Base-by-base conservation (phyloP, 2,888 invertebrate species). In the Eupithecia tripunctaria region DNA sequence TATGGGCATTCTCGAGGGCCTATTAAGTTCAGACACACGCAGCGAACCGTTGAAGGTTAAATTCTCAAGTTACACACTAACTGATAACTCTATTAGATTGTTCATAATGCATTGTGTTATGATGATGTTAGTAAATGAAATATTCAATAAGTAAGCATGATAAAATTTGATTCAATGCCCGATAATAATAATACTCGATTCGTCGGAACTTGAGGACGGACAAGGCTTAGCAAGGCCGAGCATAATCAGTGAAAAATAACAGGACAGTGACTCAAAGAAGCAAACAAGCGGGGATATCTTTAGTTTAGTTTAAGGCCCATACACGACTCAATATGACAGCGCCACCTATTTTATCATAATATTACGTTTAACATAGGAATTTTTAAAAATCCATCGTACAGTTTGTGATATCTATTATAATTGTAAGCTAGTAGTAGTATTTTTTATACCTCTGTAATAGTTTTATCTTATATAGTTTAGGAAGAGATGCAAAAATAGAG, bases 11-110 rank as follows among this genome's bases (percentile, higher is more conserved):
- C 82, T 82, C 76, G 82, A 84, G 83, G 82, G 83, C 79, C 83
- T 85, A 85, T 84, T 86, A 83, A 84, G 85, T 86, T 86, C 86
- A 85, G 82, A 87, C 83, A 85, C 83, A 85, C 83, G 84, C 84
- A 84, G 85, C 82, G 85, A 86, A 84, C 85, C 87, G 86, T 82
- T 83, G 87, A 89, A 89, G 89, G 89, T 86, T 82, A 82, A 74
- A 81, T 81, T 80, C 84, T 89, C 85, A 81, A 82, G 85, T 88
- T 87, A 87, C 87, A 79, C 78, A 43, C 27, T 66, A 68, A 70
- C 38, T 41, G 64, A 64, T 38, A 79, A 81, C 81, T 80, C 77
- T 74, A 73, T 78, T 60, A 7, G 27, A 70, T 29, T 29, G 56
- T 68, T 25, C 51, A 14, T 25, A 25, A 56, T 36, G 25, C 67